Percentiles rank a stretch among this genome's conserved stretches.
Evolutionary conservation across 2,888 invertebrate genomes (phyloP).

Genomic region (Latrodectus hesperus): DNA sequence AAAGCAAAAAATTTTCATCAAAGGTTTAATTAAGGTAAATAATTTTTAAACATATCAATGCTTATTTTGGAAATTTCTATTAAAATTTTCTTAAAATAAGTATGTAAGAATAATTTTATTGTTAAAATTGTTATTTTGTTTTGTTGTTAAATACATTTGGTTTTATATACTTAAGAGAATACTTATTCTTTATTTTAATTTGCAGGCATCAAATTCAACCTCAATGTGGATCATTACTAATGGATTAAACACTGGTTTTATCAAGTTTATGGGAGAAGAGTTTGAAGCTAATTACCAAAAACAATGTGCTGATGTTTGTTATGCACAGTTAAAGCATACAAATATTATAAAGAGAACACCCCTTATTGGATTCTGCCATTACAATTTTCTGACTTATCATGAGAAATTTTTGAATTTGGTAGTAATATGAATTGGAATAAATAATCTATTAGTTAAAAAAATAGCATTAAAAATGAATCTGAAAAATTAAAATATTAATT

Average conservation of each 20-base stretch:
- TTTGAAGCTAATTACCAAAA: constrained; percentile 73
- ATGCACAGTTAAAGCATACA: constrained; percentile 69
- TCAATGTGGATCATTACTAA: constrained; percentile 74
- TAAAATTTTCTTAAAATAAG: background rate
- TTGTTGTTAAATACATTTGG: background rate
- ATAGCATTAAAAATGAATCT: too few relatives aligned
- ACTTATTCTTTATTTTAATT: too few relatives aligned
- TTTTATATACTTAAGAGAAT: background rate
- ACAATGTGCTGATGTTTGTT: constrained; percentile 70
- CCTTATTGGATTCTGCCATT: constrained; percentile 73
- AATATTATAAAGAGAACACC: constrained; percentile 47
- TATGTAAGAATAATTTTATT: background rate
- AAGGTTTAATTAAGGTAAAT: constrained; percentile 70
- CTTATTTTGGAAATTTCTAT: background rate
- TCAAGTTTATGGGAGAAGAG: constrained; percentile 74
- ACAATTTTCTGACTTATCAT: constrained; percentile 66
- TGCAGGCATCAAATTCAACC: constrained; percentile 74
- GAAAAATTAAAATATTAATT: too few relatives aligned
- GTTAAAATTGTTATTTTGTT: background rate
- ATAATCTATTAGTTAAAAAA: too few relatives aligned
- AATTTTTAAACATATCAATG: background rate
- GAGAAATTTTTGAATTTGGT: constrained; percentile 68
- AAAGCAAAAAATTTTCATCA: constrained; percentile 68
- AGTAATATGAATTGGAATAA: background rate
- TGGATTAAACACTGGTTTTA: constrained; percentile 73